Conservation (phyloP, 1,140 invertebrate genomes). For the Drosophila bocqueti region DNA sequence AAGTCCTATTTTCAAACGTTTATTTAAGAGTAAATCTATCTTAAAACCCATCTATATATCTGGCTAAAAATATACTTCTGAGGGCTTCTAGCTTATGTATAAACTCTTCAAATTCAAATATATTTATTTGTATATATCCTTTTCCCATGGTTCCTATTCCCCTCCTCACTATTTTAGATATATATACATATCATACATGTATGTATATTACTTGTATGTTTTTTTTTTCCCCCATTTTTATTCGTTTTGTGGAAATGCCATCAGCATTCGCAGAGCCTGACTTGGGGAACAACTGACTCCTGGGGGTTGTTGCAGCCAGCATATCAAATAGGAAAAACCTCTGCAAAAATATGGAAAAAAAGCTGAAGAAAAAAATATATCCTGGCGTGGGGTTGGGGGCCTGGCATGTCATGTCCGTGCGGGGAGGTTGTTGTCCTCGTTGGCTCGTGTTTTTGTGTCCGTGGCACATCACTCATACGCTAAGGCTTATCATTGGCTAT, state of each 20-base stretch:
- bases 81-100: neutral
- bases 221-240: conserved; percentile 12
- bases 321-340: conserved; percentile 49
- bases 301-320: conserved; percentile 33
- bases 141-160: neutral
- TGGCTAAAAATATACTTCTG: neutral
- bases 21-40: neutral
- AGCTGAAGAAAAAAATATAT: neutral
- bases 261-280: conserved; percentile 27
- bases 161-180: conserved; percentile 1
- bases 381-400: neutral
- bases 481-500: conserved; percentile 57
- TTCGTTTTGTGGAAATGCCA: conserved; percentile 29
- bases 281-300: conserved; percentile 13
- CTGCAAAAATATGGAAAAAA: conserved; percentile 42
- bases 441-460: conserved; percentile 51
- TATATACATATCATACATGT: neutral
- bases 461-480: conserved; percentile 59
- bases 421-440: conserved; percentile 53
- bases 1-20: neutral
- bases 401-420: conserved; percentile 6
- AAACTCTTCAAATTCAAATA: neutral
- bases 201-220: neutral
- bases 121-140: neutral
- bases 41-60: neutral